A percentile compares a stretch with the other conserved stretches of the same genome.
Conservation (phyloP, 1,140 invertebrate genomes). For the Luehdorfia chinensis region DNA sequence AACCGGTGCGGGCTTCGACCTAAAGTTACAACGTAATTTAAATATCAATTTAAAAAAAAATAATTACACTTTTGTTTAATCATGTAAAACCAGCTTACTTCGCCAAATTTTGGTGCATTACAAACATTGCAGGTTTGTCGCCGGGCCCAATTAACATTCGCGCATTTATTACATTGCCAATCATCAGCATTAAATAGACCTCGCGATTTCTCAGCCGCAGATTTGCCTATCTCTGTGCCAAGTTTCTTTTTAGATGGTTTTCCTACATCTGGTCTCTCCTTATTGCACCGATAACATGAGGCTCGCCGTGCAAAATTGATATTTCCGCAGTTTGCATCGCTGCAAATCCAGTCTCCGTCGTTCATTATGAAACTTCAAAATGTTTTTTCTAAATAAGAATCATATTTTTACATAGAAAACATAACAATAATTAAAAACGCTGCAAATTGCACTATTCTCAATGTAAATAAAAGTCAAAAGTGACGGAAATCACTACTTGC, state of each 20-base stretch:
- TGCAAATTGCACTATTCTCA: slow-evolving; percentile 3
- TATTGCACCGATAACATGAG: slow-evolving; percentile 95
- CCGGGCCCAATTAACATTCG: slow-evolving; percentile 99
- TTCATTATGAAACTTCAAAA: slow-evolving; percentile 62
- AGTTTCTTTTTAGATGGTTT: slow-evolving; percentile 89
- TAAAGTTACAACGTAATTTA: slow-evolving; percentile 30
- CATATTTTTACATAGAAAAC: slow-evolving; percentile 24
- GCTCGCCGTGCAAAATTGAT: slow-evolving; percentile 94
- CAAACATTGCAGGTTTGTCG: slow-evolving; percentile 98
- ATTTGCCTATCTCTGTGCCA: slow-evolving; percentile 98
- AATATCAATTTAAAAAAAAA: slow-evolving; percentile 7
- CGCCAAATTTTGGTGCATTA: slow-evolving; percentile 97
- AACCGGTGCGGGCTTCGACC: slow-evolving; percentile 86
- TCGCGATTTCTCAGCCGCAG: slow-evolving; percentile 97
- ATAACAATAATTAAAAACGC: slow-evolving; percentile 19
- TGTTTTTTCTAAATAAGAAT: slow-evolving; percentile 24
- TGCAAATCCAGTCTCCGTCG: slow-evolving; percentile 73
- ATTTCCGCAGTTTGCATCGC: slow-evolving; percentile 89
- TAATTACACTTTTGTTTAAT: too few relatives aligned
- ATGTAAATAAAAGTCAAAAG: slow-evolving; percentile 62
- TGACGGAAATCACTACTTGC: slow-evolving; percentile 49
- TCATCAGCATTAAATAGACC: slow-evolving; percentile 99
- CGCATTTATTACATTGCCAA: slow-evolving; percentile 99
- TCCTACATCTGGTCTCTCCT: slow-evolving; percentile 79
- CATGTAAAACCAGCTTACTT: slow-evolving; percentile 79